These are phyloP conservation scores for Urocyon cinereoargenteus DNA, from an alignment of 2,797 vertebrate species.

Conservation along the genomic window DNA sequence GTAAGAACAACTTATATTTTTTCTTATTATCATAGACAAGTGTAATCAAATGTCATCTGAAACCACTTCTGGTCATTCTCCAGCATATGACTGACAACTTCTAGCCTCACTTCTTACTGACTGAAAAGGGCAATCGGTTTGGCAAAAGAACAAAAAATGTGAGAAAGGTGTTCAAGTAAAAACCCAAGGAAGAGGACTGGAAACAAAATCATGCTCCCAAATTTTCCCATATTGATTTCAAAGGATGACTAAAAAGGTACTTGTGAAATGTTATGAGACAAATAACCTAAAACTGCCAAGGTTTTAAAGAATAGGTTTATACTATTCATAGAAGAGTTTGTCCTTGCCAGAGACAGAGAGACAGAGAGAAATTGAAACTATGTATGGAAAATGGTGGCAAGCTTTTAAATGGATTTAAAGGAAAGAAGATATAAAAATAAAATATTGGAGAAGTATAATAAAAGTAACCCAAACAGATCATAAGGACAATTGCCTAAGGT, in stretches of 20 bases:
- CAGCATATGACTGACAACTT: neutral
- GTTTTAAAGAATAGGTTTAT: neutral
- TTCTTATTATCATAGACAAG: constrained; percentile 78
- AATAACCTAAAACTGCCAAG: neutral
- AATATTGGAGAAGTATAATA: neutral
- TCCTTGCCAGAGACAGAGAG: neutral
- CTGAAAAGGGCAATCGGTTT: neutral
- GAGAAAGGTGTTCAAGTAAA: neutral
- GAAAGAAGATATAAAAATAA: constrained; percentile 1
- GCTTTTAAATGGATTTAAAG: neutral
- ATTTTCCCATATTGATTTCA: neutral
- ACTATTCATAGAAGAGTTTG: neutral
- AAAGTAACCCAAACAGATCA: neutral
- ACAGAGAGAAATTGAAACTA: neutral
- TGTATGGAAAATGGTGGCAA: neutral
- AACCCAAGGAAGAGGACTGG: neutral
- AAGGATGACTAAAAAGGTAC: neutral
- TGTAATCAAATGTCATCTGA: constrained; percentile 77
- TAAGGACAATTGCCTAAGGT: neutral
- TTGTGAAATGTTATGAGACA: neutral
- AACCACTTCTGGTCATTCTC: constrained; percentile 29
- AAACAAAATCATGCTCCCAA: neutral
- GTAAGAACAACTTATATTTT: constrained; percentile 83
- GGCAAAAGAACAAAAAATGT: neutral
- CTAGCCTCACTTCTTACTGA: neutral